Evolutionary conservation across 2,797 vertebrate species (phyloP), one percentile per base, ranked within the genome.

Genomic region (Hafferia zeledoni): DNA sequence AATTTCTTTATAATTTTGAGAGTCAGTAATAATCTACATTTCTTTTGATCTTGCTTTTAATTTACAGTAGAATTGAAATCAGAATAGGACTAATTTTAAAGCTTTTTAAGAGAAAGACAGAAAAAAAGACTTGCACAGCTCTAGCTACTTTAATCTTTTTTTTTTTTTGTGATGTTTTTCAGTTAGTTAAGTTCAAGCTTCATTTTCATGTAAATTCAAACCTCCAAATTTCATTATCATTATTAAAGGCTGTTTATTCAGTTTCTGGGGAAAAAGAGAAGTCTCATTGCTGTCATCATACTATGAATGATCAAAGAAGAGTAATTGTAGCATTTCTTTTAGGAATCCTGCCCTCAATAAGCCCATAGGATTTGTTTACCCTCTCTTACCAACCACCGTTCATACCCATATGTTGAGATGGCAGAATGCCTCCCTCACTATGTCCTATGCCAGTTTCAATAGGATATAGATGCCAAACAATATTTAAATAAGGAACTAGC

Each of bases 351-450:
- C 91, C 84, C 92, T 92, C 76, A 91, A 61, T 93, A 95, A 93
- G 89, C 93, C 93, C 89, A 89, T 92, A 95, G 90, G 92, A 97
- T 97, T 96, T 97, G 90, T 96, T 97, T 97, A 95, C 94, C 72
- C 89, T 95, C 87, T 95, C 82, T 96, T 95, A 89, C 90, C 89
- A 92, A 94, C 57, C 53, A 96, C 87, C 89, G 18, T 94, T 95
- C 93, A 68, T 95, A 95, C 96, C 96, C 95, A 96, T 95, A 97
- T 97, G 96, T 95, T 97, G 93, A 95, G 95, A 97, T 97, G 94
- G 96, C 96, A 97, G 76, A 65, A 69, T 95, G 95, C 94, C 94
- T 95, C 94, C 23, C 46, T 92, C 90, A 76, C 85, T 72, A 89
- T 78, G 44, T 87, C 78, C 61, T 75, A 89, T 95, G 93, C 94